These are phyloP conservation scores for Rosalia funebris DNA, from an alignment of 2,888 invertebrate species.

Conservation along the genomic window DNA sequence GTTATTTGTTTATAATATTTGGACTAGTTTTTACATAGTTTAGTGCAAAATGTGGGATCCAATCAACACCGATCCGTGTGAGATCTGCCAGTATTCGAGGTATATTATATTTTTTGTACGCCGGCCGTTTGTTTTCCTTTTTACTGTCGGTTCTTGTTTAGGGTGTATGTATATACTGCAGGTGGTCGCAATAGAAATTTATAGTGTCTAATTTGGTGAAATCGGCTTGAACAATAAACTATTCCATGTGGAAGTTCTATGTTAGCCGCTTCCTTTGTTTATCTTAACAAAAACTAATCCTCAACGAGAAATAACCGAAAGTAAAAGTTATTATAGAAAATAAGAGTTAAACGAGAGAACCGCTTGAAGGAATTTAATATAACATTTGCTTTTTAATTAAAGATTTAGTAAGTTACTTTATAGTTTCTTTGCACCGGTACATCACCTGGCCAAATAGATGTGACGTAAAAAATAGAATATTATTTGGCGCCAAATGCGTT, in stretches of 20 bases:
- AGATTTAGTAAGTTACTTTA: not conserved
- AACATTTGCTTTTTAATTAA: not conserved
- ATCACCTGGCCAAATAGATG: not conserved
- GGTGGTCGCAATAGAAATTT: conserved; percentile 18
- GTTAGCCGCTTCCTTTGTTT: conserved; percentile 12
- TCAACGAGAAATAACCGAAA: conserved; percentile 9
- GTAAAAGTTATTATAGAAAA: conserved; percentile 19
- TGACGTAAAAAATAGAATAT: not conserved
- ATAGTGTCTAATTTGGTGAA: not conserved
- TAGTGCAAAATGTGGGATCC: conserved; percentile 58
- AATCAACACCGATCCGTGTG: conserved; percentile 58
- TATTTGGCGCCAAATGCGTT: conserved; percentile 33
- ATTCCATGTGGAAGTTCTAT: not conserved
- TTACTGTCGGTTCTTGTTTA: conserved; percentile 17
- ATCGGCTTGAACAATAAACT: conserved; percentile 8
- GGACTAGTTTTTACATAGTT: conserved; percentile 32
- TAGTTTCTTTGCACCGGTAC: not conserved
- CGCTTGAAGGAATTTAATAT: not conserved
- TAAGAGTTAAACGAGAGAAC: conserved; percentile 1
- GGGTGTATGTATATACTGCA: not conserved
- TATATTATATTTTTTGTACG: conserved; percentile 50
- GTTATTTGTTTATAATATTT: conserved; percentile 32
- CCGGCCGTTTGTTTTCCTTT: conserved; percentile 4
- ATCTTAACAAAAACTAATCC: conserved; percentile 7
- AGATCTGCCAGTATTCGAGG: conserved; percentile 64